Evolutionary conservation across 30 jellyfish, hydroid and myxozoan species (phyloP).

Genomic region (Hydractinia symbiolongicarpus): DNA sequence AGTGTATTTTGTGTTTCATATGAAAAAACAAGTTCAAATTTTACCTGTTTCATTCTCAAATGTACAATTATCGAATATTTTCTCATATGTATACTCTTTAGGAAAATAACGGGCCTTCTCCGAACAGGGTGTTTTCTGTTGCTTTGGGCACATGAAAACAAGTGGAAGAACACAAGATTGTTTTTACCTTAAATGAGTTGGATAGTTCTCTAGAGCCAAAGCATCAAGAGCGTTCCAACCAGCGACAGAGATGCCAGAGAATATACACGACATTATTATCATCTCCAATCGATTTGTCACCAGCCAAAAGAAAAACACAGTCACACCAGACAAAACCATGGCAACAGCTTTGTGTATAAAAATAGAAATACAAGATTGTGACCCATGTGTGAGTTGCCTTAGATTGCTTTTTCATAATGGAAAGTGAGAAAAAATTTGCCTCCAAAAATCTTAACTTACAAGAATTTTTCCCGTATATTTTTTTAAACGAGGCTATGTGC

Average conservation of each 20-base stretch:
- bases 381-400: too few relatives aligned
- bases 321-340: constrained; percentile 69
- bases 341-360: constrained; percentile 57
- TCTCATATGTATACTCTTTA: too few relatives aligned
- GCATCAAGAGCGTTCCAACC: constrained; percentile 98
- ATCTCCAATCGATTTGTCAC: constrained; percentile 67
- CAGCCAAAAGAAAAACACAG: constrained; percentile 96
- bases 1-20: too few relatives aligned
- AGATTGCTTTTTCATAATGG: too few relatives aligned
- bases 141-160: too few relatives aligned
- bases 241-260: constrained; percentile 90
- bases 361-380: neutral
- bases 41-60: too few relatives aligned
- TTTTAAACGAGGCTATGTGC: too few relatives aligned
- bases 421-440: neutral
- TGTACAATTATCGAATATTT: too few relatives aligned
- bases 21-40: too few relatives aligned
- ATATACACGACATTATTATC: constrained; percentile 81
- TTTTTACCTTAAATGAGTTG: constrained; percentile 83
- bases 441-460: neutral
- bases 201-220: constrained; percentile 82
- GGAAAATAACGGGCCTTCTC: too few relatives aligned
- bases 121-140: too few relatives aligned
- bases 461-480: too few relatives aligned
- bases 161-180: neutral